Evolutionary conservation across 2,113 vertebrate genomes (phyloP), one percentile per base, ranked within the genome.

Genomic region (Apaloderma vittatum): DNA sequence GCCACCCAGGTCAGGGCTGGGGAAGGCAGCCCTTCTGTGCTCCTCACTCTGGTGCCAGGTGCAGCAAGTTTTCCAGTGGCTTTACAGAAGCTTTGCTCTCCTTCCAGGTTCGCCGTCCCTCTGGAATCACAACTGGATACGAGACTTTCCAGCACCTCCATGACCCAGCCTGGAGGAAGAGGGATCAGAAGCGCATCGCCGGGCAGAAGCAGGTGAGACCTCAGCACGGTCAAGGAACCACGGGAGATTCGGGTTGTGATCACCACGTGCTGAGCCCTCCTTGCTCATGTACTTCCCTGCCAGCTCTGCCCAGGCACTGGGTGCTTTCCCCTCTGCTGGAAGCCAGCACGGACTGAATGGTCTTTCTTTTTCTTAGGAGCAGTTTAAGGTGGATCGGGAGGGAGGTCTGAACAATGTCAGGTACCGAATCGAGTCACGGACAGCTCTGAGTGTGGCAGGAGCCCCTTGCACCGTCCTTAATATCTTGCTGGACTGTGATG

Each of bases 71-170:
- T 79, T 72, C 63, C 23, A 30, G 76, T 43, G 55, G 73, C 61
- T 72, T 70, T 48, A 52, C 1, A 2, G 62, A 72, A 75, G 32
- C 40, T 66, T 43, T 51, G 23, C 40, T 96, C 43, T 79, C 86
- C 59, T 93, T 66, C 61, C 91, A 99, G 99, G 98, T 99, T 78
- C 99, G 98, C 91, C 98, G 99, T 48, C 99, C 99, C 3, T 98
- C 97, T 10, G 99, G 99, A 81, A 99, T 99, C 97, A 99, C 97
- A 0, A 99, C 99, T 23, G 99, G 99, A 12, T 99, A 99, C 2
- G 98, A 99, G 96, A 99, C 99, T 22, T 99, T 99, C 96, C 98
- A 91, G 49, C 99, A 99, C 92, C 97, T 99, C 88, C 99, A 99
- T 3, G 99, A 99, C 97, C 98, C 99, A 27, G 99, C 98, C 80